Conservation (phyloP, 2,113 vertebrate species). For the Sinocyclocheilus anshuiensis region DNA sequence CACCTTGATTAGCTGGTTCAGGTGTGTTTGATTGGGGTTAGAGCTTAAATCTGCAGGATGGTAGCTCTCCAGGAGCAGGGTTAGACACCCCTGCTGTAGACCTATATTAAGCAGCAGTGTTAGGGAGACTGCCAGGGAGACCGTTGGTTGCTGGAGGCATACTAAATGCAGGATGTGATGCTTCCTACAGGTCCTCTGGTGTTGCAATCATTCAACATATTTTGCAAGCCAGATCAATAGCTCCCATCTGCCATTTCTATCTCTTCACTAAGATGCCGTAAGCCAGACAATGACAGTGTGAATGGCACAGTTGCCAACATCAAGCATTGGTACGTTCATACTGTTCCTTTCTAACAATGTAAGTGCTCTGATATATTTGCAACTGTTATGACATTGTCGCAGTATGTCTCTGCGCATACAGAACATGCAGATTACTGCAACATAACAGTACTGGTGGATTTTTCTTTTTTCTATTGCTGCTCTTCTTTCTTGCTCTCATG, state of each 20-base stretch:
- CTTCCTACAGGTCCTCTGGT: background rate
- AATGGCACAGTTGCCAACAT: constrained; percentile 15
- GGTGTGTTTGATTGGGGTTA: no score
- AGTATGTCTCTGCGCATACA: background rate
- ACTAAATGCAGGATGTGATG: background rate
- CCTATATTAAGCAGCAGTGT: constrained; percentile 7
- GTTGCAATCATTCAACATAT: background rate
- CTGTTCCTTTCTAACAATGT: background rate
- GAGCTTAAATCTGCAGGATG: no score
- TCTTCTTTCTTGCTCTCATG: background rate
- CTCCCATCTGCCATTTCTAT: background rate
- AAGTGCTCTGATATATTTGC: constrained; percentile 40
- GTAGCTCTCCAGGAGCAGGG: no score
- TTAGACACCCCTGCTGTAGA: no score
- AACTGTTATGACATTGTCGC: constrained; percentile 47
- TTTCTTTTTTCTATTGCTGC: constrained; percentile 48
- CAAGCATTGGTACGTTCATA: background rate
- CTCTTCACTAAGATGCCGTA: background rate
- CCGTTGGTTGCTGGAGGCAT: background rate
- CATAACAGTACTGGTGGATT: constrained; percentile 56
- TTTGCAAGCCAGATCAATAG: constrained; percentile 1
- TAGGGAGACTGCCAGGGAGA: background rate
- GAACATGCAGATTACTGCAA: constrained; percentile 43
- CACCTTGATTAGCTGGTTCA: no score
- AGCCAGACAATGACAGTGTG: background rate